Percentiles rank a stretch among this genome's conserved stretches.
Conservation (phyloP, 2,888 invertebrate species). For the Masnerella sp. region DNA sequence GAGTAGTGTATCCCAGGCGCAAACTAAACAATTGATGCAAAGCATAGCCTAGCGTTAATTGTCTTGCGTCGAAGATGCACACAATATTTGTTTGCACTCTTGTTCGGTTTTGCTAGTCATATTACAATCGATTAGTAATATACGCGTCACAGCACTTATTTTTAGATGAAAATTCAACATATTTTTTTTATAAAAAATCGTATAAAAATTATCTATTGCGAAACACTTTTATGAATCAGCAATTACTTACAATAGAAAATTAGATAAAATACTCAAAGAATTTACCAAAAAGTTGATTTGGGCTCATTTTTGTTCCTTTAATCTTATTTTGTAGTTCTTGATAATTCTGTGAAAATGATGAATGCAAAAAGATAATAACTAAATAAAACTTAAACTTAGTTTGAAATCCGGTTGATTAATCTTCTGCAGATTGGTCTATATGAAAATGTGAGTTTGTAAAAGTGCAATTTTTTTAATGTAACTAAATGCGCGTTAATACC, state of each 20-base stretch:
- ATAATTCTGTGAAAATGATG: conserved; percentile 11
- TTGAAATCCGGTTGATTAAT: conserved; percentile 21
- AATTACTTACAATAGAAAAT: conserved; percentile 38
- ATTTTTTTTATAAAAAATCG: conserved; percentile 54
- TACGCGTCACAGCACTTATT: conserved; percentile 41
- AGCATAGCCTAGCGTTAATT: too few relatives aligned
- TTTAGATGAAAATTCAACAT: conserved; percentile 47
- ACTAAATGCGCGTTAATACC: conserved; percentile 71
- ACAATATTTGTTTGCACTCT: neutral
- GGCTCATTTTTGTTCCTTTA: conserved; percentile 19
- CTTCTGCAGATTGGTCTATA: conserved; percentile 22
- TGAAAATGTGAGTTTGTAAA: conserved; percentile 53
- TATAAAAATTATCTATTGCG: conserved; percentile 52
- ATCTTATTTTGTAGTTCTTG: conserved; percentile 12
- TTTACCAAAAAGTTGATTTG: conserved; percentile 31
- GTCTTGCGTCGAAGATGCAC: too few relatives aligned
- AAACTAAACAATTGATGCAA: too few relatives aligned
- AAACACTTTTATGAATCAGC: conserved; percentile 18
- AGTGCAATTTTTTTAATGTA: conserved; percentile 53
- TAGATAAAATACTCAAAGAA: conserved; percentile 34
- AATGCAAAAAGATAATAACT: conserved; percentile 17
- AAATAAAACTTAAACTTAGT: conserved; percentile 17
- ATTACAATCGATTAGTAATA: conserved; percentile 28
- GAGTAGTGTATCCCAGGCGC: too few relatives aligned
- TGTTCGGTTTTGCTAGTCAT: conserved; percentile 4